phyloP scores from a whole-genome alignment of 2,113 vertebrate species.

The Echinops telfairi region DNA sequence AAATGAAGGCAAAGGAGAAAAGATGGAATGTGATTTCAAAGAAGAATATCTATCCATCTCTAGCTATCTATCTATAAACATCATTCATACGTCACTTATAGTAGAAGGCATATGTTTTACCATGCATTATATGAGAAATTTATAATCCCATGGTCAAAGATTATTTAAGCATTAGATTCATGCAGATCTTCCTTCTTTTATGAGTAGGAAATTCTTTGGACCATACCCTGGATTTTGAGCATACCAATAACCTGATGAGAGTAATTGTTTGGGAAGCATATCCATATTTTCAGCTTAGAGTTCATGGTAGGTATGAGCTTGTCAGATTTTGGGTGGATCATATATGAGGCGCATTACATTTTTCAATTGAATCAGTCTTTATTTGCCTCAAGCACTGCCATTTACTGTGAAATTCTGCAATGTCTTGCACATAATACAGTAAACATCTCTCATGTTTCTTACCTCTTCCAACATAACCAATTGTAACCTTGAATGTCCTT shows the following conservation, averaged over 20 bases:
- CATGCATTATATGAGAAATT: too few relatives aligned
- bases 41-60: too few relatives aligned
- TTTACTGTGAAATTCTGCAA: conserved; percentile 34
- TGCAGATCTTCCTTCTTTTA: not conserved
- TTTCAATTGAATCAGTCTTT: conserved; percentile 34
- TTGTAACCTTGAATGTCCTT: conserved; percentile 9
- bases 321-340: not conserved
- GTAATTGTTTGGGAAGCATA: not conserved
- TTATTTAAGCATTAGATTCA: not conserved
- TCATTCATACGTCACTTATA: too few relatives aligned
- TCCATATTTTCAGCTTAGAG: not conserved
- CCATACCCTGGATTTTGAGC: not conserved
- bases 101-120: too few relatives aligned
- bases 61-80: too few relatives aligned
- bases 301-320: not conserved
- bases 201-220: not conserved
- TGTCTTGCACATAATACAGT: not conserved
- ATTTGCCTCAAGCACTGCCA: not conserved
- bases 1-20: conserved; percentile 4
- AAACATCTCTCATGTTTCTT: conserved; percentile 43
- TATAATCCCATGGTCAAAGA: conserved; percentile 12
- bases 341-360: not conserved
- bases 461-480: conserved; percentile 21
- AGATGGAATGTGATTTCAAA: not conserved
- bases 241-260: not conserved